Evolutionary conservation across 2,113 vertebrate genomes (phyloP).

Genomic region (Chinchilla lanigera): DNA sequence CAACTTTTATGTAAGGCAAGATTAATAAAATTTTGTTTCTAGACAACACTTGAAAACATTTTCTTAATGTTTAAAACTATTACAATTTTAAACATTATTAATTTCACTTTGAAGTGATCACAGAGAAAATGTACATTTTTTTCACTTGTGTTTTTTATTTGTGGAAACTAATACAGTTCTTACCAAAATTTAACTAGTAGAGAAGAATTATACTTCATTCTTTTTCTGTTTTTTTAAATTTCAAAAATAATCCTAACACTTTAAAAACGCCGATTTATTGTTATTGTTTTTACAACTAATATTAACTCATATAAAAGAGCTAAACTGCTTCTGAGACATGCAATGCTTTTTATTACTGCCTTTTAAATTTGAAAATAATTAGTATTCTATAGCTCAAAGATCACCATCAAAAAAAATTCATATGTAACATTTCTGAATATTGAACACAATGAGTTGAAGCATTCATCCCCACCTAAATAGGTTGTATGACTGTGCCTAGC

Average conservation of each 20-base stretch:
- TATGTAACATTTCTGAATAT: neutral
- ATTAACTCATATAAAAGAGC: neutral
- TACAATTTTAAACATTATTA: neutral
- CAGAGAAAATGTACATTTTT: neutral
- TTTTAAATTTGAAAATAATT: neutral
- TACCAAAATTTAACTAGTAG: neutral
- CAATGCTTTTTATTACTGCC: neutral
- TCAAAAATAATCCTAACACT: neutral
- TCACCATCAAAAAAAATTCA: neutral
- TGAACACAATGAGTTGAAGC: neutral
- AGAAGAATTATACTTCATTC: neutral
- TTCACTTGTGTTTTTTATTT: neutral
- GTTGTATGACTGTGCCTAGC: neutral
- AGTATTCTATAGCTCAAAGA: neutral
- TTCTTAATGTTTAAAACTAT: slow-evolving; percentile 26
- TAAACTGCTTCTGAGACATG: neutral
- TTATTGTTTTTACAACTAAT: neutral
- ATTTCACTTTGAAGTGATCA: slow-evolving; percentile 6
- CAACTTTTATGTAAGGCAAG: neutral
- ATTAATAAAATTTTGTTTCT: neutral
- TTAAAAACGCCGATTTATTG: neutral
- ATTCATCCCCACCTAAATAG: neutral
- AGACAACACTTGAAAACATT: neutral
- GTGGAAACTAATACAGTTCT: neutral
- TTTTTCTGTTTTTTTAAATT: slow-evolving; percentile 6